Conservation (phyloP, 2,113 vertebrate genomes). For the Anarrhichthys ocellatus region DNA sequence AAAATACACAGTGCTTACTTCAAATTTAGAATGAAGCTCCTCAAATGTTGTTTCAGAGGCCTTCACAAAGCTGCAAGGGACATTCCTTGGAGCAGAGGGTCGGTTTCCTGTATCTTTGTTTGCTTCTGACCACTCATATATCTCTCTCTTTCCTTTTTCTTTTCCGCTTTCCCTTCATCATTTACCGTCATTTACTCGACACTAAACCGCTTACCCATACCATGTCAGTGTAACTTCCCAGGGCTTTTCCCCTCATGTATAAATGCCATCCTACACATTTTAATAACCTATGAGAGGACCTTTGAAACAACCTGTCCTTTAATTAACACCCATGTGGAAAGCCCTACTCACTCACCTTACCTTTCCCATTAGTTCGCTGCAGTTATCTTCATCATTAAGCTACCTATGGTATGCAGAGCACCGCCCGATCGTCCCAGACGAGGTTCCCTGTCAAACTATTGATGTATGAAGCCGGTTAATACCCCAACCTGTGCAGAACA, state of each 20-base stretch:
- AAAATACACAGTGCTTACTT: background rate
- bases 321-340: constrained; percentile 52
- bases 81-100: background rate
- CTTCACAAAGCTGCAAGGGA: background rate
- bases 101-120: background rate
- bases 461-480: constrained; percentile 58
- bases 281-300: constrained; percentile 27
- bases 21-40: constrained; percentile 7
- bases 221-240: background rate
- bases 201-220: background rate
- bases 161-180: background rate
- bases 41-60: constrained; percentile 3
- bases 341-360: constrained; percentile 26
- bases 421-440: background rate
- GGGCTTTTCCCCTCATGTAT: background rate
- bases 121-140: background rate
- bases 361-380: constrained; percentile 17
- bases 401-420: constrained; percentile 25
- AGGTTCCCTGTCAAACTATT: constrained; percentile 34
- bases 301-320: constrained; percentile 27
- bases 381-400: constrained; percentile 46
- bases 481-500: constrained; percentile 38
- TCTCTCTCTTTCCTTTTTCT: background rate
- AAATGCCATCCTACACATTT: constrained; percentile 22
- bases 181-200: constrained; percentile 4